phyloP scores from a whole-genome alignment of 2,888 invertebrate species.

The Melinaea menophilus region DNA sequence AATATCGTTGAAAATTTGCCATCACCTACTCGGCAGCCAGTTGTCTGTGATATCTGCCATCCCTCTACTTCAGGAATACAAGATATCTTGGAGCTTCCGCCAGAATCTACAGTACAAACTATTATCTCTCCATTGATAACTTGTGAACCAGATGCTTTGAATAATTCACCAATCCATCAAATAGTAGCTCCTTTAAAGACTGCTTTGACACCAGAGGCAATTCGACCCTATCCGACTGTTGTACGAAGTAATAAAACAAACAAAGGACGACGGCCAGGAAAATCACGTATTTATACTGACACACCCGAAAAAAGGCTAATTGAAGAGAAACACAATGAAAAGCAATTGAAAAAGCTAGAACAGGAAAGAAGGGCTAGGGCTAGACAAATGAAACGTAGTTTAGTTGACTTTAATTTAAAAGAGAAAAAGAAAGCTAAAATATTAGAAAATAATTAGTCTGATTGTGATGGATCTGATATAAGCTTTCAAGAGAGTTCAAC shows the following conservation, averaged over 20 bases:
- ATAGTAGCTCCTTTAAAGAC: too few species aligned
- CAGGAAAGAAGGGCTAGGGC: slow-evolving; percentile 12
- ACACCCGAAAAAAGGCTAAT: slow-evolving; percentile 17
- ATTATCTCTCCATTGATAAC: too few species aligned
- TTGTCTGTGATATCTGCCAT: too few species aligned
- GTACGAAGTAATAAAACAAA: slow-evolving; percentile 17
- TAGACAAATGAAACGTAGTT: slow-evolving; percentile 13
- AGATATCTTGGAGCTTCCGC: too few species aligned
- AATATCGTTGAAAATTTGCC: slow-evolving; percentile 6
- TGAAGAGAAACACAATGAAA: slow-evolving; percentile 16
- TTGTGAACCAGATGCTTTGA: too few species aligned
- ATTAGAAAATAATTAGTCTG: background rate
- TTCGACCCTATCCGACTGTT: slow-evolving; percentile 12
- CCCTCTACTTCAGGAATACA: too few species aligned
- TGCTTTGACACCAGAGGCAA: background rate
- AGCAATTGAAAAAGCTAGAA: slow-evolving; percentile 12
- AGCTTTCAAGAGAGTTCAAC: too few species aligned
- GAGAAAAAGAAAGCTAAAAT: slow-evolving; percentile 13
- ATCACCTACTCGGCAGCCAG: too few species aligned
- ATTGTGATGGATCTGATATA: too few species aligned
- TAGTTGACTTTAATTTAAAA: slow-evolving; percentile 9
- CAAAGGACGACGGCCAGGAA: slow-evolving; percentile 17
- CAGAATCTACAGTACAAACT: too few species aligned
- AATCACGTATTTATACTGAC: slow-evolving; percentile 18
- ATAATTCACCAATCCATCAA: too few species aligned